Percentiles rank a stretch among this genome's conserved stretches.
Conservation (phyloP, 2,113 vertebrate species). For the Varanus komodoensis region DNA sequence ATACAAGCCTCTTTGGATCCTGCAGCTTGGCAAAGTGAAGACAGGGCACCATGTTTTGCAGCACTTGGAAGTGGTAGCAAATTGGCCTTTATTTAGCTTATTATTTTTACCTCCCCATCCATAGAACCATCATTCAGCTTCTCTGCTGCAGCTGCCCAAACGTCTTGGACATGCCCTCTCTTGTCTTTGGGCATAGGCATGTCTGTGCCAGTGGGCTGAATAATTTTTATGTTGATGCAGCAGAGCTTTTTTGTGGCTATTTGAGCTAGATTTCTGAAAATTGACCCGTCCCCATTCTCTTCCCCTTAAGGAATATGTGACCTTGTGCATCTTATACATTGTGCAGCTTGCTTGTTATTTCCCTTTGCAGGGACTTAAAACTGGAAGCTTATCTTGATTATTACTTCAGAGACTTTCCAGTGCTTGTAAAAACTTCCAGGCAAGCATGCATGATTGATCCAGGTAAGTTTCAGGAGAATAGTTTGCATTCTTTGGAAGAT, state of each 20-base stretch:
- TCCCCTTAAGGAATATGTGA: background rate
- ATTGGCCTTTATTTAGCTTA: too few species aligned
- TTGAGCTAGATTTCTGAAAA: background rate
- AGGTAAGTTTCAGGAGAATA: conserved; percentile 76
- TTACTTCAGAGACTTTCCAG: conserved; percentile 95
- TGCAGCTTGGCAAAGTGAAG: background rate
- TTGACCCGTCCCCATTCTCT: background rate
- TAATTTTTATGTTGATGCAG: background rate
- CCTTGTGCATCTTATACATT: background rate
- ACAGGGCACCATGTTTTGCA: background rate
- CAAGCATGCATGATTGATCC: conserved; percentile 88
- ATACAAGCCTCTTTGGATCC: background rate
- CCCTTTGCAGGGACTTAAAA: conserved; percentile 88
- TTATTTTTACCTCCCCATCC: background rate
- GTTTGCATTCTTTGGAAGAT: background rate
- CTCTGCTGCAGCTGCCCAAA: too few species aligned
- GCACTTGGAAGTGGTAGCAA: background rate
- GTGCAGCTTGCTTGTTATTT: conserved; percentile 1
- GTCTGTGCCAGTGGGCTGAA: background rate
- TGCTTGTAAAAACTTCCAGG: conserved; percentile 85
- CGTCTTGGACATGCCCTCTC: background rate
- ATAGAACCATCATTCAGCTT: background rate
- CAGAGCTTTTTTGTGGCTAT: background rate
- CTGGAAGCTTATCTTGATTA: conserved; percentile 91
- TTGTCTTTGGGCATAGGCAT: background rate